A percentile compares a stretch with the other conserved stretches of the same genome.
phyloP scores from a whole-genome alignment of 2,888 invertebrate species.

The Cataglyphis cursor region DNA sequence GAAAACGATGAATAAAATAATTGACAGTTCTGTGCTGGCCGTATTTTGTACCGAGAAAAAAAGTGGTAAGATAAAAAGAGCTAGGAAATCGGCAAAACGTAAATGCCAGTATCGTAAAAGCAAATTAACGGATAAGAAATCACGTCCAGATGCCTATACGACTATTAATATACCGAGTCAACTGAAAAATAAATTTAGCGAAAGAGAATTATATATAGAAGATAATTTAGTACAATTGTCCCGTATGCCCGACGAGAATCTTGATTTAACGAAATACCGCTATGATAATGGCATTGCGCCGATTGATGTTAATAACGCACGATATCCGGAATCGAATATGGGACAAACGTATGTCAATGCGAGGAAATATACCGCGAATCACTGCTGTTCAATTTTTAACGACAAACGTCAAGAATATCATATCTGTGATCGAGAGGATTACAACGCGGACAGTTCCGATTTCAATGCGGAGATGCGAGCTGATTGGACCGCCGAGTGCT shows the following conservation, averaged over 20 bases:
- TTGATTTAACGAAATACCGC: conserved; percentile 1
- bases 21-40: background rate
- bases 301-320: conserved; percentile 11
- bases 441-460: conserved; percentile 8
- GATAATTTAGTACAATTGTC: background rate
- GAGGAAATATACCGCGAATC: conserved; percentile 2
- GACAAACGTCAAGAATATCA: conserved; percentile 29
- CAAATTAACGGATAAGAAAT: conserved; percentile 2
- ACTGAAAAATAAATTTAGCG: background rate
- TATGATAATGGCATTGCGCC: background rate
- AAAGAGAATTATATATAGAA: background rate
- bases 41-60: conserved; percentile 2
- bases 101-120: background rate
- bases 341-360: background rate
- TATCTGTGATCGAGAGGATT: conserved; percentile 32
- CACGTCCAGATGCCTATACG: background rate
- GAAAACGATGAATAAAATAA: background rate
- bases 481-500: conserved; percentile 36
- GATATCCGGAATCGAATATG: conserved; percentile 3
- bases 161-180: background rate
- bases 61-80: background rate
- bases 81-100: background rate
- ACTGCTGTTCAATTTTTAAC: conserved; percentile 37
- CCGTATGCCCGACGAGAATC: background rate
- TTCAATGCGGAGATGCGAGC: conserved; percentile 32